Evolutionary conservation across 2,797 vertebrate species (phyloP), one percentile per base, ranked within the genome.

Genomic region (Scomberomorus guttatus): DNA sequence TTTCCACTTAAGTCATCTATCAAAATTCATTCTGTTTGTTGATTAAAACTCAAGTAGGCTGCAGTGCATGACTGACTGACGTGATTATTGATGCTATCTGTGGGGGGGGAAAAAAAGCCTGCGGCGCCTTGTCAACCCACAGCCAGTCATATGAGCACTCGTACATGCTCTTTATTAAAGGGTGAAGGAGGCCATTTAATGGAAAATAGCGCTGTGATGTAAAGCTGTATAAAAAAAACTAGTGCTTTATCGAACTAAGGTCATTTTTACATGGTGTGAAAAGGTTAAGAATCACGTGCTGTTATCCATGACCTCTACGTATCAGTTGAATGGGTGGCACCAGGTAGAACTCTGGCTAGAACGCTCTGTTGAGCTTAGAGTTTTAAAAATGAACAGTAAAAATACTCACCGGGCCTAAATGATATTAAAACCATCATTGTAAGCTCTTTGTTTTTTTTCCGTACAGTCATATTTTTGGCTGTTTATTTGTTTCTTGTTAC

Each of bases 1-100:
- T 82, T 86, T 82, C 78, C 81, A 83, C 77, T 83, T 70, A 58
- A 77, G 65, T 72, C 65, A 75, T 75, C 72, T 57, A 73, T 85
- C 70, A 65, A 20, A 78, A 72, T 61, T 24, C 6, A 76, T 76
- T 75, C 50, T 58, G 50, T 68, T 68, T 75, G 37, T 50, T 65
- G 59, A 84, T 77, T 73, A 68, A 80, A 81, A 61, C 52, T 72
- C 54, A 59, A n/a, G 55, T 46, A 32, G 25, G 37, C 44, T 50
- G 34, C 13, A 50, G 12, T 20, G 69, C 51, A 24, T 14, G 51
- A 2, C 57, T 57, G 46, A n/a, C n/a, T n/a, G n/a, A n/a, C n/a
- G n/a, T 44, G 17, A 29, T 69, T 55, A 56, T 32, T 48, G 13
- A 5, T 34, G 20, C 58, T 10, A 11, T 60, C 67, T 24, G 27